Evolutionary conservation across 2,888 invertebrate genomes (phyloP), one percentile per base, ranked within the genome.

Genomic region (Hetaerina titia): DNA sequence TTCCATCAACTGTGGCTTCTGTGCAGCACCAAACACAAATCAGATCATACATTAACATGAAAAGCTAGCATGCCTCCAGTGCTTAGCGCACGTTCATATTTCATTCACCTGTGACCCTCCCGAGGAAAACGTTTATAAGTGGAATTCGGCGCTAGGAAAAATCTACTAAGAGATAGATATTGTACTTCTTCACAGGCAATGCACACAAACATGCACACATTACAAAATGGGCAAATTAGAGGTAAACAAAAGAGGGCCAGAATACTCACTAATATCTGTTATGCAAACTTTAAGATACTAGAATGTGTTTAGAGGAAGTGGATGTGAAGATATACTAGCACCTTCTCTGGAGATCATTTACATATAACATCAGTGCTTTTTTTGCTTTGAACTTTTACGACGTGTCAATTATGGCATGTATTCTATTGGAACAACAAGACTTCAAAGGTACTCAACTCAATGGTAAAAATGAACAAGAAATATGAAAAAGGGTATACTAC

Each of bases 341-440:
- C 92, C 92, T 92, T 92, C 92, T 74, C 69, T 56, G 69, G 92
- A 92, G 92, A 92, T 92, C 92, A 92, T 92, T 92, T 19, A 92
- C 45, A 69, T 74, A 69, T 69, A 92, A 56, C 57, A 92, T 74
- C 57, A 89, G 56, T 92, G 69, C n/a, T 74, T 69, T 69, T n/a
- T 45, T 92, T 74, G 69, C 92, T 92, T 92, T 92, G 92, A 92
- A 92, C 92, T 92, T 92, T 69, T 11, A 92, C 56, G 69, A 69
- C 45, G 69, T 45, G 22, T 92, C 56, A 69, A 45, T 74, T 92
- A 92, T 69, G 69, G 92, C 92, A 92, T 92, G 64, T 92, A 69
- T 56, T 92, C 45, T n/a, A 92, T 81, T 92, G 92, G 57, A 92
- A 69, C 69, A 74, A 92, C 92, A 69, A 69, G 92, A 69, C 45